Conservation (phyloP, 2,888 invertebrate species). For the Actias luna region DNA sequence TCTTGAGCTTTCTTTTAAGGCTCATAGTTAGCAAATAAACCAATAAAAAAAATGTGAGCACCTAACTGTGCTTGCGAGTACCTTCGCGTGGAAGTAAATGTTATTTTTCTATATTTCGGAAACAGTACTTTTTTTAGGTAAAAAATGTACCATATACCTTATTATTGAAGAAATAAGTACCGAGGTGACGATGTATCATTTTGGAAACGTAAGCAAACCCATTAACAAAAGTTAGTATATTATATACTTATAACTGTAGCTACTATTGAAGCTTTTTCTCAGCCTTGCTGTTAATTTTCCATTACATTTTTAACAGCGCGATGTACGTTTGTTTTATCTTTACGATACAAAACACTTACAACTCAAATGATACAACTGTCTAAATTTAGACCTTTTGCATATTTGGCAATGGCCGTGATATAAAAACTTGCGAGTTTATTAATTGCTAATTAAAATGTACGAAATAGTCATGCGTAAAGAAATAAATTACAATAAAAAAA, state of each 20-base stretch:
- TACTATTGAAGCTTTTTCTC: too few relatives aligned
- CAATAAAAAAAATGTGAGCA: too few relatives aligned
- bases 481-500: neutral
- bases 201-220: neutral
- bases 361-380: neutral
- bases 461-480: neutral
- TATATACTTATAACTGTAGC: too few relatives aligned
- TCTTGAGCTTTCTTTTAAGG: too few relatives aligned
- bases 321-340: neutral
- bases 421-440: neutral
- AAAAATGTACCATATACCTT: too few relatives aligned
- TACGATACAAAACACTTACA: neutral
- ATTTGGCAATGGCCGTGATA: neutral
- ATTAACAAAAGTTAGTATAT: neutral
- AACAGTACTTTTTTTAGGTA: too few relatives aligned
- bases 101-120: too few relatives aligned
- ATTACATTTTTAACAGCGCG: neutral
- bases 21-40: too few relatives aligned
- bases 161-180: too few relatives aligned
- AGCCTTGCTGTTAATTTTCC: neutral
- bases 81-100: too few relatives aligned
- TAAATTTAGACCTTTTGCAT: neutral
- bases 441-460: neutral
- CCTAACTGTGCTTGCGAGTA: too few relatives aligned
- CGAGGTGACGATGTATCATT: neutral